phyloP scores from a whole-genome alignment of 2,113 vertebrate species.

The Cygnus atratus region DNA sequence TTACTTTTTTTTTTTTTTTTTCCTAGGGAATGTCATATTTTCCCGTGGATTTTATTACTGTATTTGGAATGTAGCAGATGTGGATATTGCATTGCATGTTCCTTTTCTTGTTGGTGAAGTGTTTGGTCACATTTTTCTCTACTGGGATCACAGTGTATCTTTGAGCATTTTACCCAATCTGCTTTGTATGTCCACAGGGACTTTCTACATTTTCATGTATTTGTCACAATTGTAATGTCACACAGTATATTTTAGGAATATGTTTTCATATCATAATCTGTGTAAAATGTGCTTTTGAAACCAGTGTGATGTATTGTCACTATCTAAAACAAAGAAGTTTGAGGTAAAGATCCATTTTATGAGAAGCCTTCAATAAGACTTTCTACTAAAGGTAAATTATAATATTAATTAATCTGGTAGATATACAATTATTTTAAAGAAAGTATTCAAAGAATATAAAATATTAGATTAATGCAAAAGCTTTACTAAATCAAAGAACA shows the following conservation, averaged over 20 bases:
- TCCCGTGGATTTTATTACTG: background rate
- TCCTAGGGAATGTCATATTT: background rate
- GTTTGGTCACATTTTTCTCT: background rate
- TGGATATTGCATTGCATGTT: background rate
- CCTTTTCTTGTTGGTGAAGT: background rate
- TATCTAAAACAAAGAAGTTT: background rate
- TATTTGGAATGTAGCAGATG: background rate
- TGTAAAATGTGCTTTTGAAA: background rate
- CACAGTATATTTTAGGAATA: background rate
- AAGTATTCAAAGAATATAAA: background rate
- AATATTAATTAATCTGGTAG: background rate
- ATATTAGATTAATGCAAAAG: background rate
- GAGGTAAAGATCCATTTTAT: background rate
- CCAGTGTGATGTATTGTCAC: background rate
- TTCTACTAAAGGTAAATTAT: background rate
- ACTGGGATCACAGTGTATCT: background rate
- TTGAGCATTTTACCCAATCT: background rate
- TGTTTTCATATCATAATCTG: background rate
- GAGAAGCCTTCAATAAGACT: background rate
- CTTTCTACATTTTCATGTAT: background rate
- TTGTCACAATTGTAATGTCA: background rate
- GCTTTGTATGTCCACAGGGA: background rate
- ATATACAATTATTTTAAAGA: background rate
- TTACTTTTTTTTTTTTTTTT: background rate
- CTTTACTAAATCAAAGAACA: background rate